These are phyloP conservation scores for Lycodopsis pacificus DNA, from an alignment of 2,797 vertebrate species.

Conservation along the genomic window DNA sequence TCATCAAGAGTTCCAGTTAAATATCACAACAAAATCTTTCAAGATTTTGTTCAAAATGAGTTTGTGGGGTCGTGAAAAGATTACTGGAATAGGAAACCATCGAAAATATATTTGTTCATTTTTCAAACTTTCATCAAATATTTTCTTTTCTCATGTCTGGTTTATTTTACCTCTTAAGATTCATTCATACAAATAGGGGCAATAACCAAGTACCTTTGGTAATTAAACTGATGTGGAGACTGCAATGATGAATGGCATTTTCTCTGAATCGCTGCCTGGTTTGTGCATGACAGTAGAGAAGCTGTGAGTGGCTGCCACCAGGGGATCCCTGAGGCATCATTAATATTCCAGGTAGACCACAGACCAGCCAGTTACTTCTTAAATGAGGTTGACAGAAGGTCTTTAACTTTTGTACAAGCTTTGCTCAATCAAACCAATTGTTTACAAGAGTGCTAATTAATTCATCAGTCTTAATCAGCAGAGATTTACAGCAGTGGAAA, in stretches of 20 bases:
- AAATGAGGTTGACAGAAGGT: constrained; percentile 87
- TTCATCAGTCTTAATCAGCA: constrained; percentile 89
- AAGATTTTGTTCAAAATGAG: too few species aligned
- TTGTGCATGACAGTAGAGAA: not conserved
- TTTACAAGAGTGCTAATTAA: constrained; percentile 86
- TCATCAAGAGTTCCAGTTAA: too few species aligned
- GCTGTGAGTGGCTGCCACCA: constrained; percentile 1
- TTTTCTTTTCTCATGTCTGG: too few species aligned
- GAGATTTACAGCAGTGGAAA: constrained; percentile 61
- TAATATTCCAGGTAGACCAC: constrained; percentile 58
- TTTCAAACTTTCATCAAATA: too few species aligned
- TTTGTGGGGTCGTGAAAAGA: too few species aligned
- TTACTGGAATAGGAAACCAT: too few species aligned
- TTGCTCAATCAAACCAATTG: constrained; percentile 84
- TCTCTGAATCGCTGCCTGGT: constrained; percentile 18
- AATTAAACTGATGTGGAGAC: not conserved
- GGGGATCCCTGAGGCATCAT: constrained; percentile 44
- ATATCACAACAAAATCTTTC: too few species aligned
- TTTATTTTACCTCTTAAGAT: not conserved
- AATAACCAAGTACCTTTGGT: not conserved
- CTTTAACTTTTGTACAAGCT: constrained; percentile 85
- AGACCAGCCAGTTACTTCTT: constrained; percentile 79
- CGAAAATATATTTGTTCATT: too few species aligned
- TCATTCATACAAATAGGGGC: not conserved
- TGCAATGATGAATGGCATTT: constrained; percentile 15